Percentiles rank a stretch among this genome's conserved stretches.
phyloP scores from a whole-genome alignment of 1,140 invertebrate genomes.

The Heterodera carotae region DNA sequence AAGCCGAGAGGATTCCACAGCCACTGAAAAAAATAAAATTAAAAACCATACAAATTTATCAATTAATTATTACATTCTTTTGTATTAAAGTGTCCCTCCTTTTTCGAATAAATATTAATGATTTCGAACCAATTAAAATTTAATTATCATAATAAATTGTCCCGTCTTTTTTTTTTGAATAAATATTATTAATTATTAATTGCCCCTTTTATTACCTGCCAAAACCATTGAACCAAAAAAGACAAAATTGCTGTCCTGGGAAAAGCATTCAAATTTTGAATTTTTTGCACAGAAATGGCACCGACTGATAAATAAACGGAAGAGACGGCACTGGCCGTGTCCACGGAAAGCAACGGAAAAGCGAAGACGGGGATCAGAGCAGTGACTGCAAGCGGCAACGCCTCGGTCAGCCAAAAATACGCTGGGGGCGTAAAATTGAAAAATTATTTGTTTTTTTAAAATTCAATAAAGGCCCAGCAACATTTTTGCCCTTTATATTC shows the following conservation, averaged over 20 bases:
- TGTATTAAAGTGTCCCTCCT: too few species aligned
- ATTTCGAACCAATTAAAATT: not conserved
- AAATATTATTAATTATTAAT: too few species aligned
- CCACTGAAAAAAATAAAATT: constrained; percentile 67
- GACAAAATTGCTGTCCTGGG: constrained; percentile 78
- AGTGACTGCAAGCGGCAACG: constrained; percentile 67
- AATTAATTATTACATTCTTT: too few species aligned
- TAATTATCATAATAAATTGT: too few species aligned
- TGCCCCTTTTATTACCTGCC: too few species aligned
- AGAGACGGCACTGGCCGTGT: constrained; percentile 60
- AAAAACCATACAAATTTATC: too few species aligned
- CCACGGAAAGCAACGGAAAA: constrained; percentile 65
- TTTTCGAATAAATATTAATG: too few species aligned
- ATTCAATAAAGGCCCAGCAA: too few species aligned
- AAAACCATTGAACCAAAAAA: constrained; percentile 76
- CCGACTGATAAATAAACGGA: constrained; percentile 64
- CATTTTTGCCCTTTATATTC: too few species aligned
- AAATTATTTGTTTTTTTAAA: too few species aligned
- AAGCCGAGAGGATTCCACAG: constrained; percentile 80
- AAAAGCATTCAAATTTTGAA: constrained; percentile 40
- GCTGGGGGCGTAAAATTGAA: not conserved
- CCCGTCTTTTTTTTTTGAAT: too few species aligned
- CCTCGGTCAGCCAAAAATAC: constrained; percentile 67
- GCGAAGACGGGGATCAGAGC: constrained; percentile 66
- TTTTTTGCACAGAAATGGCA: not conserved